phyloP scores from a whole-genome alignment of 2,888 invertebrate species.

The Frankliniella fusca region DNA sequence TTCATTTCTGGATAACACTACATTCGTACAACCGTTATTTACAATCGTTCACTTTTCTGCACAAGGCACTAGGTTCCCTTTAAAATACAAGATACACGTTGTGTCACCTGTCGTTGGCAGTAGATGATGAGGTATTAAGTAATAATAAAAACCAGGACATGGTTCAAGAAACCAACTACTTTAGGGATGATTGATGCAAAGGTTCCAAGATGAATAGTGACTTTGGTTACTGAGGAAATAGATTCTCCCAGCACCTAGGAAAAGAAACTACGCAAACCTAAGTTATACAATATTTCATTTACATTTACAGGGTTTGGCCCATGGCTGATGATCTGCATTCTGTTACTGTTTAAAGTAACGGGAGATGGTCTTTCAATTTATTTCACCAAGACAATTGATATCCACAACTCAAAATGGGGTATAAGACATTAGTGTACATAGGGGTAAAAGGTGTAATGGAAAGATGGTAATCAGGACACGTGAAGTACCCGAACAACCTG shows the following conservation, averaged over 20 bases:
- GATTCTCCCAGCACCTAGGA: not conserved
- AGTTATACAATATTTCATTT: constrained; percentile 18
- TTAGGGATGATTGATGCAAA: constrained; percentile 24
- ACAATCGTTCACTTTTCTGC: constrained; percentile 3
- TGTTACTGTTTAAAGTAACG: not conserved
- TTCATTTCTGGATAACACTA: not conserved
- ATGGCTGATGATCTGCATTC: not conserved
- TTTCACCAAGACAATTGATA: not conserved
- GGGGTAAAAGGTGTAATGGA: not conserved
- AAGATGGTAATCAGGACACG: not conserved
- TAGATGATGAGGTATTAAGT: constrained; percentile 17
- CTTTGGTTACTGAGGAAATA: not conserved
- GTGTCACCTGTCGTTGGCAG: constrained; percentile 5
- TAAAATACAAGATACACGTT: not conserved
- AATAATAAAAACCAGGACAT: constrained; percentile 12
- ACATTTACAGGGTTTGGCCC: constrained; percentile 19
- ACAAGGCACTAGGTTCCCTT: constrained; percentile 26
- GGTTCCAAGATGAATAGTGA: constrained; percentile 26
- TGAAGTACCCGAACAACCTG: constrained; percentile 6
- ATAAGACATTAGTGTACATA: not conserved
- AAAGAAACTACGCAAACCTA: constrained; percentile 7
- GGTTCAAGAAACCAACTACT: constrained; percentile 14
- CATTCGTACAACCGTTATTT: not conserved
- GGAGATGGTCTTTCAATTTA: not conserved
- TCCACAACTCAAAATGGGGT: not conserved